Conservation (phyloP, 2,797 vertebrate species). For the Mus caroli region DNA sequence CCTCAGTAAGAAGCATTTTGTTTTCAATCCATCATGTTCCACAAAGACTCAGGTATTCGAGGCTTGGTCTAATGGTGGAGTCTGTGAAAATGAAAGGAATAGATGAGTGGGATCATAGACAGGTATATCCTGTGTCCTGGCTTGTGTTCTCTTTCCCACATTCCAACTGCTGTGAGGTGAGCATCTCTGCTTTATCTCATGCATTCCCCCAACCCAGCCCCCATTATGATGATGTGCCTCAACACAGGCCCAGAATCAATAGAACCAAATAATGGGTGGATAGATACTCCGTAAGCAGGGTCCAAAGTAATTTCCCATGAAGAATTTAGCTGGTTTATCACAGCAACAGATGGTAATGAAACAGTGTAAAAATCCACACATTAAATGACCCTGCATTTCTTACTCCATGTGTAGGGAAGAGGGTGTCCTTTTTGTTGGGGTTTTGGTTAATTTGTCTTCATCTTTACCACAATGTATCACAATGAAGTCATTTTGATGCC, state of each 20-base stretch:
- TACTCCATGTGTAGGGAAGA: not conserved
- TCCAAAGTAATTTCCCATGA: not conserved
- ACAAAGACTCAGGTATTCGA: not conserved
- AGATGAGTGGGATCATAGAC: no score
- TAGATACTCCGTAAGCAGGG: not conserved
- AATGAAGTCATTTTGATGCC: constrained; percentile 4
- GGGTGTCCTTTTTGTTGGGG: not conserved
- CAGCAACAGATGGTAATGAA: not conserved
- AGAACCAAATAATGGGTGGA: not conserved
- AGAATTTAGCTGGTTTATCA: not conserved
- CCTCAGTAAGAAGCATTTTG: not conserved
- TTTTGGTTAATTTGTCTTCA: constrained; percentile 2
- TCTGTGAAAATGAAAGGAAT: not conserved
- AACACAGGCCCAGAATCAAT: not conserved
- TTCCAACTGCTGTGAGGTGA: not conserved
- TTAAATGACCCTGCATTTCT: not conserved
- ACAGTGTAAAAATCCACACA: not conserved
- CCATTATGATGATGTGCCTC: not conserved
- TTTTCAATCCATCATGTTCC: not conserved
- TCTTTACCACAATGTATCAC: not conserved
- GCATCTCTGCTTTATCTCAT: not conserved
- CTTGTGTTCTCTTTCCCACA: not conserved
- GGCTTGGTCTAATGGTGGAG: not conserved
- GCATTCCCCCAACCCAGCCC: no score
- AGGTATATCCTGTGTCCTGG: not conserved